Evolutionary conservation across 2,113 vertebrate genomes (phyloP).

Genomic region (Engystomops pustulosus): DNA sequence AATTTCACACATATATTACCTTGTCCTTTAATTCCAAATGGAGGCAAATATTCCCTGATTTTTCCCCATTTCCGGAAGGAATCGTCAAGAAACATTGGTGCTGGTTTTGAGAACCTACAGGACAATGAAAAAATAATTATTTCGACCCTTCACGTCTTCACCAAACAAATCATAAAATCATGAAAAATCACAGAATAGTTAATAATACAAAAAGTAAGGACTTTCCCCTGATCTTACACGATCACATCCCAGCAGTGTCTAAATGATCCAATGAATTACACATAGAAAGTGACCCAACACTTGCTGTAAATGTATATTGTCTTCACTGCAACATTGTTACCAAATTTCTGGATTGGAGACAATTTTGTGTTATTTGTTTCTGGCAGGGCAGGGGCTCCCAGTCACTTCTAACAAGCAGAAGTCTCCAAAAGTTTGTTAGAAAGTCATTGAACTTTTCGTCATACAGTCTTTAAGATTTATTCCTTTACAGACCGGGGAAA

Average conservation of each 20-base stretch:
- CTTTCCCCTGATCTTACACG: too few species aligned
- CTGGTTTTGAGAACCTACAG: constrained; percentile 81
- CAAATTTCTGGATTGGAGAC: not conserved
- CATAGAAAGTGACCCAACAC: too few species aligned
- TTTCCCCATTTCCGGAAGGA: constrained; percentile 82
- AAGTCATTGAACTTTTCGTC: not conserved
- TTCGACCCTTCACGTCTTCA: not conserved
- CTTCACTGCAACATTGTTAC: not conserved
- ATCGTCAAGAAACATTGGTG: constrained; percentile 84
- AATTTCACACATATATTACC: constrained; percentile 66
- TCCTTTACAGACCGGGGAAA: too few species aligned
- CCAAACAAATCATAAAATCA: too few species aligned
- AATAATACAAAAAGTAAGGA: too few species aligned
- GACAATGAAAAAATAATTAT: constrained; percentile 29
- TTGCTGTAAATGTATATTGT: too few species aligned
- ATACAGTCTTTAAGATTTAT: not conserved
- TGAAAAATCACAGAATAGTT: too few species aligned
- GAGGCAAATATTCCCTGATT: constrained; percentile 82
- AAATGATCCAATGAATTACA: too few species aligned
- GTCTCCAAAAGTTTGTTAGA: not conserved
- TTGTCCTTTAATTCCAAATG: constrained; percentile 87
- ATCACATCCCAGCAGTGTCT: too few species aligned
- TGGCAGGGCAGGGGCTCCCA: too few species aligned
- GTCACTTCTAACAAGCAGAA: too few species aligned
- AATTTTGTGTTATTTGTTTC: not conserved